Base-by-base conservation (phyloP, 1,140 invertebrate genomes). In the Apis florea region DNA sequence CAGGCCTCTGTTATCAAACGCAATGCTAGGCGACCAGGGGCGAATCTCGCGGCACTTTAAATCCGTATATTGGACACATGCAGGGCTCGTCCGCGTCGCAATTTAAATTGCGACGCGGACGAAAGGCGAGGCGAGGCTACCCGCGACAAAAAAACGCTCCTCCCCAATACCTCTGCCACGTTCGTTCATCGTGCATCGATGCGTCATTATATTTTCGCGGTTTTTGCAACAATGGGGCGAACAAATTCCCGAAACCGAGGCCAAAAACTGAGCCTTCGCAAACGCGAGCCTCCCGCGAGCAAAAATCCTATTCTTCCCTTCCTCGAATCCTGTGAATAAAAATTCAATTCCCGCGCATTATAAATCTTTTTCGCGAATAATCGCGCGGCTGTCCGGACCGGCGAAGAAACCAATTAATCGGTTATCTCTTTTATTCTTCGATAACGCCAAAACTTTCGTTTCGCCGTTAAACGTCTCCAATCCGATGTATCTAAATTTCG, bases 1-100 rank as follows among this genome's bases (percentile, higher is more conserved):
- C 80, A 13, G 31, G 21, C 31, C 54, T 51, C 26, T 79, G 85
- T 86, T 86, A 86, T 86, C 85, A 83, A 86, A 79, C 77, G 12
- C 59, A 13, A 11, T 58, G 80, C 74, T 84, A 59, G 31, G 79
- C 85, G 68, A 80, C 75, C 84, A 63, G 84, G 68, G 75, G 75
- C 76, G 74, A 47, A 66, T 81, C 71, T 69, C 67, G 70, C 72
- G 84, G 69, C 75, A 68, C 75, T 86, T 86, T 84, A 81, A 82
- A 86, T 82, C 63, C 66, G 56, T 61, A 0, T 5, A 76, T 76
- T 54, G 73, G 64, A 69, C 59, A 69, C 47, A 82, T 53, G 53
- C 6, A 40, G 51, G 6, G 61, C 1, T n/a, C 24, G 79, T 3
- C 61, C 11, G 51, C 40, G 49, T 47, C n/a, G 71, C 75, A 75